Conservation (phyloP, 1,140 invertebrate species). For the Pseudomyrmex sp. region DNA sequence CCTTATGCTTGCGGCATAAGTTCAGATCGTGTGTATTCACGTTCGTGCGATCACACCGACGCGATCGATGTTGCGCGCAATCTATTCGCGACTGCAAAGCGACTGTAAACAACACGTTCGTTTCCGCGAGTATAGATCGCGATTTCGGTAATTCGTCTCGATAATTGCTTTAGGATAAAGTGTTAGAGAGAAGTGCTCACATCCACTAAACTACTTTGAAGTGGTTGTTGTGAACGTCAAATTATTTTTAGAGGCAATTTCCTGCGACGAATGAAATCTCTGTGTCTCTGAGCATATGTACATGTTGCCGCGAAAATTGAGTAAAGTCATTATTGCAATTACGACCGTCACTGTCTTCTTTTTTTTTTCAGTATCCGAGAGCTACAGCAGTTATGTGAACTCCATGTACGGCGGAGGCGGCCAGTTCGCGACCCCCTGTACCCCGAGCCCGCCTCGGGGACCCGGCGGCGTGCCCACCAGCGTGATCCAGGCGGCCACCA, state of each 20-base stretch:
- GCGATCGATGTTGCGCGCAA: slow-evolving; percentile 27
- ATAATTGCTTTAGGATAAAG: background rate
- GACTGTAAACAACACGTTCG: slow-evolving; percentile 1
- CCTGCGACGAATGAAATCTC: too few relatives aligned
- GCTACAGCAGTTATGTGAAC: slow-evolving; percentile 87
- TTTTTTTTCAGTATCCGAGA: slow-evolving; percentile 86
- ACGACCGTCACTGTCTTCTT: background rate
- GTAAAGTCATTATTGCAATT: background rate
- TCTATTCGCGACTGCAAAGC: background rate
- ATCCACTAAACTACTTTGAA: too few relatives aligned
- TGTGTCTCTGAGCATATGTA: too few relatives aligned
- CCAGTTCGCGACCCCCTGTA: slow-evolving; percentile 85
- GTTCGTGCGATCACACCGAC: slow-evolving; percentile 28
- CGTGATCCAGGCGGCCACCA: slow-evolving; percentile 91
- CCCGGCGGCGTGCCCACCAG: slow-evolving; percentile 88
- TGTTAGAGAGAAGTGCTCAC: too few relatives aligned
- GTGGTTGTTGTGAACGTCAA: too few relatives aligned
- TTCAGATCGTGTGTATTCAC: slow-evolving; percentile 44
- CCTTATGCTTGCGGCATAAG: slow-evolving; percentile 29
- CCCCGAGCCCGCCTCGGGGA: slow-evolving; percentile 87
- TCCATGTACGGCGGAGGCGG: slow-evolving; percentile 84
- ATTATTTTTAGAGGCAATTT: too few relatives aligned
- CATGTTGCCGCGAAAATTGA: background rate
- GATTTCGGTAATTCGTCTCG: slow-evolving; percentile 16
- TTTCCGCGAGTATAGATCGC: slow-evolving; percentile 36